Base-by-base conservation (phyloP, 1,140 invertebrate genomes). In the Oryzaephilus surinamensis region DNA sequence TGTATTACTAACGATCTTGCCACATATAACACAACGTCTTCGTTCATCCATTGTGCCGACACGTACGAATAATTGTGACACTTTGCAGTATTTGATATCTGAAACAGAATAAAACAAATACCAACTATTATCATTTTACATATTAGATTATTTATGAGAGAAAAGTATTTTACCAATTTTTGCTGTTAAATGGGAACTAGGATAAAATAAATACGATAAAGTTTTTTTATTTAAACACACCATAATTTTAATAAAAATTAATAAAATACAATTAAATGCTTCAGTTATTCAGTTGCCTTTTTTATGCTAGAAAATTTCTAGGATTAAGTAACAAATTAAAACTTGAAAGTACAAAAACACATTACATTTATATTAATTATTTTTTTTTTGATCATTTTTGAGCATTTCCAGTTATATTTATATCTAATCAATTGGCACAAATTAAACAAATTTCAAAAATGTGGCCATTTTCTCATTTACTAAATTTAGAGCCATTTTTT, bases 1-100 rank as follows among this genome's bases (percentile, higher is more conserved):
- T 48, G 74, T 73, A 62, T 77, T 75, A 53, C 73, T 75, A 43
- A 77, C 73, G 52, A 76, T 71, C 66, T 77, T 77, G 54, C 74
- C 73, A 58, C 74, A 77, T 54, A 76, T 63, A 51, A 72, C 69
- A 62, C 74, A 77, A 51, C 72, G 64, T 57, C 72, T 69, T 58
- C 71, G 65, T 62, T 77, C 74, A 61, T 74, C 71, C 63, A 61
- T 66, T 52, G 67, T 69, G 55, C 70, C 74, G 46, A 74, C 69
- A 57, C 73, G 67, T 61, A 74, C 72, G 65, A 77, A 77, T 58
- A 74, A 69, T 62, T 74, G 72, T 54, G 72, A 72, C 64, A 77
- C 75, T 64, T 73, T 72, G 69, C 71, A 74, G 62, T 70, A 69
- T 68, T 75, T 75, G 50, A 72, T 63, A 58, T 74, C 73, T 76